A percentile compares a stretch with the other conserved stretches of the same genome.
Conservation (phyloP, 2,888 invertebrate genomes). For the Apodemia mormo region DNA sequence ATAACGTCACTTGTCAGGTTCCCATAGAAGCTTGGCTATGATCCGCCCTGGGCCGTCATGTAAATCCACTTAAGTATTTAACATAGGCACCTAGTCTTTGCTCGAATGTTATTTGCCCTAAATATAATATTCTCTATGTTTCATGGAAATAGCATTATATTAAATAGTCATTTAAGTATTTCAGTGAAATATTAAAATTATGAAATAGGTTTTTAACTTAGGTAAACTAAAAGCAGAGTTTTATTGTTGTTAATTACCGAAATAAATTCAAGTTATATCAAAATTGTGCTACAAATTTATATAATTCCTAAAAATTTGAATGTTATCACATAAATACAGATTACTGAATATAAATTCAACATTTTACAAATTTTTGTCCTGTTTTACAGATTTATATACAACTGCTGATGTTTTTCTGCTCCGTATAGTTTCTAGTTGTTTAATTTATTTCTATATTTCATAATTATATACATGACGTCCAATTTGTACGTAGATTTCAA, state of each 20-base stretch:
- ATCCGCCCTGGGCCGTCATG: slow-evolving; percentile 77
- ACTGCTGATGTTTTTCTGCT: no score
- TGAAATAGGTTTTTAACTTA: neutral
- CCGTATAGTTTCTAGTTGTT: no score
- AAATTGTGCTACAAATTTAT: no score
- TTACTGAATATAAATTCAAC: no score
- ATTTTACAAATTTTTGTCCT: no score
- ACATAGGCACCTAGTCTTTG: slow-evolving; percentile 73
- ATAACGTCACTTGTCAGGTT: slow-evolving; percentile 75
- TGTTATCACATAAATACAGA: no score
- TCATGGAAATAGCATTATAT: neutral
- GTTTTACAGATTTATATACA: no score
- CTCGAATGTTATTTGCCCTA: slow-evolving; percentile 78
- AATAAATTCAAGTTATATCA: neutral
- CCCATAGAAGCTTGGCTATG: slow-evolving; percentile 77
- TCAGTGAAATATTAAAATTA: neutral
- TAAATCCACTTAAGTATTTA: slow-evolving; percentile 78
- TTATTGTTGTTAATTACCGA: neutral
- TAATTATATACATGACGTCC: no score
- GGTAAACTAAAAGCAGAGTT: neutral
- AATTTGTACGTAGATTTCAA: no score
- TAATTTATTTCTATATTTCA: no score
- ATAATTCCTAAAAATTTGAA: no score
- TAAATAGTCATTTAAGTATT: neutral
- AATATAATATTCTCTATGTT: slow-evolving; percentile 53